Evolutionary conservation across 2,888 invertebrate species (phyloP).

Genomic region (Amphiduros pacificus): DNA sequence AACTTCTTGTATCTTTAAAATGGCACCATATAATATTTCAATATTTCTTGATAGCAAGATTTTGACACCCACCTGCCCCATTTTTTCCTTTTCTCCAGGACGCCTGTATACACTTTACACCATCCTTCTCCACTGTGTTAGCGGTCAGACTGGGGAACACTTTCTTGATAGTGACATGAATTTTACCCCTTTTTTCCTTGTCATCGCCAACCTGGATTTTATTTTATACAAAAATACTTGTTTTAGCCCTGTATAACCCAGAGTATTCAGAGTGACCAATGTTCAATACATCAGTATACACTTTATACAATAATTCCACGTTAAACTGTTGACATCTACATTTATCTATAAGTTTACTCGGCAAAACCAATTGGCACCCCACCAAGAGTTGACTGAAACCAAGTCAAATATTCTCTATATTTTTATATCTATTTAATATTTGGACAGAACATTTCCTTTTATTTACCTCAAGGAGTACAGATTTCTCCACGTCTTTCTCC

Average conservation of each 20-base stretch:
- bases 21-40: no score
- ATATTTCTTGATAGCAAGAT: no score
- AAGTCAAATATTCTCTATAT: no score
- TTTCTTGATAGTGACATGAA: conserved; percentile 67
- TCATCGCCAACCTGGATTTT: conserved; percentile 45
- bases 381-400: no score
- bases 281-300: neutral
- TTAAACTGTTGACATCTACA: neutral
- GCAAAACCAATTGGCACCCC: no score
- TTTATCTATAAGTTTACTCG: no score
- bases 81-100: no score
- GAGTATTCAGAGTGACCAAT: neutral
- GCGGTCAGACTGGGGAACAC: conserved; percentile 62
- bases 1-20: no score
- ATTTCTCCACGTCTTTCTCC: neutral
- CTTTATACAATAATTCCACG: neutral
- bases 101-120: conserved; percentile 38
- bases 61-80: no score
- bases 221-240: conserved; percentile 2
- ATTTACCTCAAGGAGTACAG: no score
- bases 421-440: no score
- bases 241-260: neutral
- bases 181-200: conserved; percentile 41
- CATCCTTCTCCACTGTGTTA: conserved; percentile 36
- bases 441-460: no score